A percentile compares a stretch with the other conserved stretches of the same genome.
Conservation (phyloP, 2,113 vertebrate species). For the Rattus norvegicus region GRCr8 NC_086026.1:108930501-108931000, state of each 20-base stretch:
- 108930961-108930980: slow-evolving; percentile 1
- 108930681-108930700: background rate
- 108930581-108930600: background rate
- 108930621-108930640: background rate
- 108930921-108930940: background rate
- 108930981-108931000: background rate
- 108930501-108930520: background rate
- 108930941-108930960: background rate
- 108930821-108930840: background rate
- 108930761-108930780: background rate
- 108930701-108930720: background rate
- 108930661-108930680: background rate
- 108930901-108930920: background rate
- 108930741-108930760: background rate
- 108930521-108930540: background rate
- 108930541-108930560: background rate
- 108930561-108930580: background rate
- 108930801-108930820: background rate
- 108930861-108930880: slow-evolving; percentile 22
- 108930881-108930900: background rate
- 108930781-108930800: background rate
- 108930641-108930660: background rate
- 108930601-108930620: background rate
- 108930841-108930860: background rate
- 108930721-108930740: background rate